Evolutionary conservation across 2,113 vertebrate species (phyloP).

Genomic region (Diphyllodes magnificus): DNA sequence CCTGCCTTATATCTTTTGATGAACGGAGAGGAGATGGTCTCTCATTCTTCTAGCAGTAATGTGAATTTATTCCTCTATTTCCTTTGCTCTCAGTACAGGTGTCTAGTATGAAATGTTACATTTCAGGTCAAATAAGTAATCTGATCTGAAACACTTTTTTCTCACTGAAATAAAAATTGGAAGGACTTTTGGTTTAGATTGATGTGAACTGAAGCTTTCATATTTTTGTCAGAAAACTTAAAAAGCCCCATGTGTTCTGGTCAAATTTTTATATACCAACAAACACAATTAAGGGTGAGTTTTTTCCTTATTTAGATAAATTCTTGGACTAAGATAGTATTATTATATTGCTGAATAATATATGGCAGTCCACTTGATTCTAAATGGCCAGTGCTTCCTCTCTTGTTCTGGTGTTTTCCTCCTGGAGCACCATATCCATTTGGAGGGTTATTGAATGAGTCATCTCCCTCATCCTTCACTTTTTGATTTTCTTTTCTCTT

Average conservation of each 20-base stretch:
- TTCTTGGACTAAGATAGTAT: neutral
- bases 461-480: neutral
- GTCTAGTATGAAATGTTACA: neutral
- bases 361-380: neutral
- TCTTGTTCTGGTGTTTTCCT: neutral
- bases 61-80: neutral
- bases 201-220: neutral
- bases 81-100: neutral
- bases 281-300: fast-evolving
- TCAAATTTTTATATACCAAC: neutral
- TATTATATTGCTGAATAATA: neutral
- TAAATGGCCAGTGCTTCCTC: neutral
- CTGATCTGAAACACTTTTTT: neutral
- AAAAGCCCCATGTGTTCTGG: neutral
- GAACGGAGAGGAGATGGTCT: neutral
- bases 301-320: neutral
- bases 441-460: neutral
- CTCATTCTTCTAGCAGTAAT: neutral
- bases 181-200: neutral
- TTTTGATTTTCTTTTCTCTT: neutral
- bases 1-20: neutral
- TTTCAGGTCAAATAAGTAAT: neutral
- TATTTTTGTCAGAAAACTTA: neutral
- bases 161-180: neutral
- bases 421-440: neutral